Evolutionary conservation across 2,888 invertebrate genomes (phyloP), one percentile per base, ranked within the genome.

Genomic region (Acanthosoma haemorrhoidale): DNA sequence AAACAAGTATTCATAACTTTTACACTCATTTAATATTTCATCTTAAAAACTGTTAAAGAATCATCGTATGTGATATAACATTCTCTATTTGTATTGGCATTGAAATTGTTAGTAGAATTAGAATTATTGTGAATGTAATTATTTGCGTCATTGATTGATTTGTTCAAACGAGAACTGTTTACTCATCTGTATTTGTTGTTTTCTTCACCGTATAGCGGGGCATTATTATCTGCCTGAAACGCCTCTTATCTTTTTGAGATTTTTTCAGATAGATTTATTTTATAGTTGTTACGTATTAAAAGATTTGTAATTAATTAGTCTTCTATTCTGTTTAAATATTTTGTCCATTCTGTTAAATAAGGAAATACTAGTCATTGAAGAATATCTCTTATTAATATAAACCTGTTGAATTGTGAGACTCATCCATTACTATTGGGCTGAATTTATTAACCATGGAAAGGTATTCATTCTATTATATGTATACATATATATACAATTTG

Each of bases 171-270:
- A n/a, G 51, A 25, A 29, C 29, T 51, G 25, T 51, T 51, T 51
- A 51, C 51, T 51, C 51, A 51, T 51, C 51, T 51, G 51, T 51
- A 25, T 51, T 51, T 51, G 51, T 51, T 51, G 51, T 51, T 51
- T 51, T 51, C 51, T 51, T 25, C 21, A 51, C 51, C 29, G 51
- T 25, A 25, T 21, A 25, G 25, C n/a, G 25, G 29, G 51, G n/a
- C 51, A 13, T 25, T 25, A 51, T 51, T 43, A 51, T 51, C 51
- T 51, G 51, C n/a, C 21, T 11, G 21, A 21, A 21, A 43, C 43
- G 13, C 18, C 21, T 51, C 29, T 51, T 51, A 51, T 51, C 51
- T 51, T 13, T 51, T n/a, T 25, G 29, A 51, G 51, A 51, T 51
- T 13, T n/a, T n/a, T n/a, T 51, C 25, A 21, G 2, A 25, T 51